phyloP scores from a whole-genome alignment of 2,888 invertebrate genomes.

The Gymnocheta viridis region DNA sequence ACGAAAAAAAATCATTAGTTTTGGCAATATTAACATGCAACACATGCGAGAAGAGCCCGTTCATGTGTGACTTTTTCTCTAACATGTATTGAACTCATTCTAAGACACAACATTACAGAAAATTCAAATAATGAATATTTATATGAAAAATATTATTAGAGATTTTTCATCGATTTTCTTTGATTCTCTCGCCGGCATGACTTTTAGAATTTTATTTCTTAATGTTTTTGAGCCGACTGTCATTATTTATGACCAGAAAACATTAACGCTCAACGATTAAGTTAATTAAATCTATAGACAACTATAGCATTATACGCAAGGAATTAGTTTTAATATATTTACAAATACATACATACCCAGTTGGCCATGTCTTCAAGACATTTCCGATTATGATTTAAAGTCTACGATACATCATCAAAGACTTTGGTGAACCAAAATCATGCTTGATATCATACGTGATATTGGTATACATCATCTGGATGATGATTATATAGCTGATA shows the following conservation, averaged over 20 bases:
- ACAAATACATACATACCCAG: background rate
- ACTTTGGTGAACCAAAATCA: too few relatives aligned
- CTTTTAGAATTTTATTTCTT: background rate
- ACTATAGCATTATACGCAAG: background rate
- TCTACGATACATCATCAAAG: too few relatives aligned
- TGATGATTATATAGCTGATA: too few relatives aligned
- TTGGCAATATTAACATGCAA: background rate
- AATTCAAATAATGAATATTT: slow-evolving; percentile 31
- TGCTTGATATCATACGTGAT: too few relatives aligned
- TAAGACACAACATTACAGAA: background rate
- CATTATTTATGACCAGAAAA: slow-evolving; percentile 39
- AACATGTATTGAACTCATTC: background rate
- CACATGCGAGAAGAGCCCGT: background rate
- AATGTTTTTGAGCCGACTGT: background rate
- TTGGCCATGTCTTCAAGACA: too few relatives aligned
- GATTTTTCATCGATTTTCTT: slow-evolving; percentile 48
- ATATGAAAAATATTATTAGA: slow-evolving; percentile 36
- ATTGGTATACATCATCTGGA: too few relatives aligned
- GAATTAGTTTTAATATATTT: background rate
- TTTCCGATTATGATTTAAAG: too few relatives aligned
- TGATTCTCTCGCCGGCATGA: background rate
- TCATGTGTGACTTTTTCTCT: background rate
- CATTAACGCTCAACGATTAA: slow-evolving; percentile 50
- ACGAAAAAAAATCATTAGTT: background rate
- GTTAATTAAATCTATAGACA: slow-evolving; percentile 64